These are phyloP conservation scores for Cancer borealis DNA, from an alignment of 2,888 invertebrate species.

Conservation along the genomic window DNA sequence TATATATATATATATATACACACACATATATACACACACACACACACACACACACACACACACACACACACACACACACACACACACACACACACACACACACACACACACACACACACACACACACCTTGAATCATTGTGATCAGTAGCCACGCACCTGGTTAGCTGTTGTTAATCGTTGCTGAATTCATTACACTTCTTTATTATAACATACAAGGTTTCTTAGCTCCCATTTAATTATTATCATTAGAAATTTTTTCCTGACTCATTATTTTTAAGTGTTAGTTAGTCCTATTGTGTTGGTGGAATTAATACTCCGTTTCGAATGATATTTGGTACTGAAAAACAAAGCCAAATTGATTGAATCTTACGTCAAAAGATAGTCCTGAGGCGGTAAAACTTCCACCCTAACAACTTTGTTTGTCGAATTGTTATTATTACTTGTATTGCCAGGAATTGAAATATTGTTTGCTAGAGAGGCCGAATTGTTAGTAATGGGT, in stretches of 20 bases:
- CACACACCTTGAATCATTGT: neutral
- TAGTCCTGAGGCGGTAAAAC: neutral
- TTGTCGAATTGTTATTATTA: neutral
- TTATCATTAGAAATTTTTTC: neutral
- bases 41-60: neutral
- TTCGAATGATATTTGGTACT: neutral
- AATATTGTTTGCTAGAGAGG: neutral
- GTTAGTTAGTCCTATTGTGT: neutral
- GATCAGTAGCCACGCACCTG: neutral
- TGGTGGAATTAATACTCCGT: neutral
- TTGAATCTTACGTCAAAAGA: neutral
- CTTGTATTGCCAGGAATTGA: neutral
- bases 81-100: conserved; percentile 51
- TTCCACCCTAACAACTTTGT: neutral
- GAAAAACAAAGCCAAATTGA: neutral
- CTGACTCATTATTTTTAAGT: neutral
- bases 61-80: conserved; percentile 52
- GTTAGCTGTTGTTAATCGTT: neutral
- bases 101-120: conserved; percentile 39
- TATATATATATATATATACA: neutral
- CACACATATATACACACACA: conserved; percentile 1
- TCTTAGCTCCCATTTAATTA: neutral
- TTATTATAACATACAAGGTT: neutral
- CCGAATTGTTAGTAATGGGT: neutral
- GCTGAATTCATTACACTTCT: neutral